Evolutionary conservation across 1,140 invertebrate species (phyloP).

Genomic region (Pectinophora gossypiella): DNA sequence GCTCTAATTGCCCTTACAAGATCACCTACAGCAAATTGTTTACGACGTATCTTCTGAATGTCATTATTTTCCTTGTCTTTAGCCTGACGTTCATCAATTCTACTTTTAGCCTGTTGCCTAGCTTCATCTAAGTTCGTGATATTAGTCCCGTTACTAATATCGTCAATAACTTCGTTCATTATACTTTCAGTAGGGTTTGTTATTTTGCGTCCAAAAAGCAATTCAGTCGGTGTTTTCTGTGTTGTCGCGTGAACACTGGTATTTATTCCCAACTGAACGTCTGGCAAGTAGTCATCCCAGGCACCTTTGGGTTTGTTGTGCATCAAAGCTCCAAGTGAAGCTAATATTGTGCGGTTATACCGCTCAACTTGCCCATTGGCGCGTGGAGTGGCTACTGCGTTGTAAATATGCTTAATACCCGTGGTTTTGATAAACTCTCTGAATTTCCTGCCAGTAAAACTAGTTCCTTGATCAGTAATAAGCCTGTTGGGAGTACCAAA

Average conservation of each 20-base stretch:
- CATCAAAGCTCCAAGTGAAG: slow-evolving; percentile 7
- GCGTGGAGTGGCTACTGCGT: no score
- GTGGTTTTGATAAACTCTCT: no score
- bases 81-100: slow-evolving; percentile 14
- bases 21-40: slow-evolving; percentile 17
- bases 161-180: slow-evolving; percentile 5
- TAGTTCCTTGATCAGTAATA: no score
- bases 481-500: no score
- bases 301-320: neutral
- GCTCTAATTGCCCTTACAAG: slow-evolving; percentile 15
- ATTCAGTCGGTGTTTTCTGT: slow-evolving; percentile 16
- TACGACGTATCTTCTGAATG: slow-evolving; percentile 9
- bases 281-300: neutral
- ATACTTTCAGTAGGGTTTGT: slow-evolving; percentile 8
- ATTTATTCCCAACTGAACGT: slow-evolving; percentile 18
- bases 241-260: slow-evolving; percentile 10
- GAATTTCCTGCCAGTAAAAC: no score
- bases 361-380: no score
- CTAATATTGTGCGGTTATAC: no score
- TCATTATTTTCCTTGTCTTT: slow-evolving; percentile 13
- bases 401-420: no score
- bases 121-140: slow-evolving; percentile 3
- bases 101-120: slow-evolving; percentile 10
- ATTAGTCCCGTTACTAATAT: neutral
- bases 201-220: slow-evolving; percentile 14